Percentiles rank a stretch among this genome's conserved stretches.
Evolutionary conservation across 2,888 invertebrate species (phyloP).

Genomic region (Cryptocephalus primarius): DNA sequence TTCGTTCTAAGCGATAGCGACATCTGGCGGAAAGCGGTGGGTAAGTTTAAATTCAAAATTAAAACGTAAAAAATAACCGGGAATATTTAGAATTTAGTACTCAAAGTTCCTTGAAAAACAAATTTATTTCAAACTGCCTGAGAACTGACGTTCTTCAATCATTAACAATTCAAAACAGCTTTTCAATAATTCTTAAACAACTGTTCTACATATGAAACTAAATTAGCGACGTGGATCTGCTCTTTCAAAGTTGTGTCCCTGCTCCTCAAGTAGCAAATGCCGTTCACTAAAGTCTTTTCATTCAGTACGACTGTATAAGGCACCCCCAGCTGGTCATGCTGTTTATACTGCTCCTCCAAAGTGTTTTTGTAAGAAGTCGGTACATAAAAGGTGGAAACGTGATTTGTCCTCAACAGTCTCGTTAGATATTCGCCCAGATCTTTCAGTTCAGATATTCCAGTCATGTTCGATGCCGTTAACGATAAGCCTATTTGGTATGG

Average conservation of each 20-base stretch:
- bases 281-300: conserved; percentile 55
- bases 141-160: too few species aligned
- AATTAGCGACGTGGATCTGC: conserved; percentile 55
- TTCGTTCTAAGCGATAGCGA: too few species aligned
- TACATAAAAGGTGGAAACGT: conserved; percentile 34
- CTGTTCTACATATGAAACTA: conserved; percentile 48
- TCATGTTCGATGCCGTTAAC: conserved; percentile 36
- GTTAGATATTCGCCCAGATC: conserved; percentile 47
- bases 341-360: conserved; percentile 37
- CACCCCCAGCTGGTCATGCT: conserved; percentile 53
- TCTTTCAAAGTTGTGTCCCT: conserved; percentile 60
- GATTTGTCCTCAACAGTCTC: conserved; percentile 40
- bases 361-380: conserved; percentile 28
- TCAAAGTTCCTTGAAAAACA: too few species aligned
- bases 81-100: too few species aligned
- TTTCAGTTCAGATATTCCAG: conserved; percentile 34
- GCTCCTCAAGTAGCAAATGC: conserved; percentile 54
- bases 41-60: too few species aligned
- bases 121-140: too few species aligned
- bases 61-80: too few species aligned
- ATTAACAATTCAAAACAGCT: too few species aligned
- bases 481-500: conserved; percentile 67
- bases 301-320: conserved; percentile 63
- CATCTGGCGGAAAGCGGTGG: too few species aligned
- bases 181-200: conserved; percentile 38